These are phyloP conservation scores for Onychorhynchus coronatus DNA, from an alignment of 2,113 vertebrate species.

Conservation along the genomic window DNA sequence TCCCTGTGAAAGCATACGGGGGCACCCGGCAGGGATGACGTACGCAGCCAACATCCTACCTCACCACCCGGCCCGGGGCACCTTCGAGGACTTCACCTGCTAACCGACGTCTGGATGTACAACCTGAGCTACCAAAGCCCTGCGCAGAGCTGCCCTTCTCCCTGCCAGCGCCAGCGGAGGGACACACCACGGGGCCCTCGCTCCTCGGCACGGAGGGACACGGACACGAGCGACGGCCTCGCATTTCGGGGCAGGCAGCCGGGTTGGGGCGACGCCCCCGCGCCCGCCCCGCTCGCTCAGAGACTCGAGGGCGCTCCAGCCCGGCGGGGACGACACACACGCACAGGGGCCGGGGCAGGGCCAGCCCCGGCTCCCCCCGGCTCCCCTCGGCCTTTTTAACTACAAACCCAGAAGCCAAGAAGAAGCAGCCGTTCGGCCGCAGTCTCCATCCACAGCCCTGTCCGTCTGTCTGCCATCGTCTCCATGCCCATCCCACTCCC, in stretches of 20 bases:
- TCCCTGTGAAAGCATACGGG: slow-evolving; percentile 90
- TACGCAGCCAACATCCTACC: slow-evolving; percentile 99
- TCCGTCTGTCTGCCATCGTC: not conserved
- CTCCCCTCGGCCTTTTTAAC: slow-evolving; percentile 72
- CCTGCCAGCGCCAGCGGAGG: not conserved
- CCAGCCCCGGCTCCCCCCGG: slow-evolving; percentile 17
- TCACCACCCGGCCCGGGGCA: slow-evolving; percentile 95
- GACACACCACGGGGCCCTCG: slow-evolving; percentile 34
- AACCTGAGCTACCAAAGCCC: slow-evolving; percentile 68
- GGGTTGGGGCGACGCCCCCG: not conserved
- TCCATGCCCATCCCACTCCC: slow-evolving; percentile 57
- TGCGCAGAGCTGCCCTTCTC: slow-evolving; percentile 57
- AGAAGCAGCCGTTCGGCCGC: slow-evolving; percentile 48
- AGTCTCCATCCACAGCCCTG: slow-evolving; percentile 58
- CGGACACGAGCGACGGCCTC: slow-evolving; percentile 15
- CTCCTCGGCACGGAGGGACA: slow-evolving; percentile 26
- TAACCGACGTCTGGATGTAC: slow-evolving; percentile 77
- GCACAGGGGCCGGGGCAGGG: slow-evolving; percentile 52
- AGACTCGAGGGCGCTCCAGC: slow-evolving; percentile 37
- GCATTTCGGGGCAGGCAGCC: not conserved
- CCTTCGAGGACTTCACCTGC: slow-evolving; percentile 99
- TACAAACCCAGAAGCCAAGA: slow-evolving; percentile 63
- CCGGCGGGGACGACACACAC: slow-evolving; percentile 30
- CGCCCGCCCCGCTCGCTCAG: not conserved
- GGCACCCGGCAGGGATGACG: slow-evolving; percentile 88